A percentile compares a stretch with the other conserved stretches of the same genome.
These are phyloP conservation scores for Sinonovacula constricta DNA, from an alignment of 1,140 invertebrate genomes.

Conservation along the genomic window DNA sequence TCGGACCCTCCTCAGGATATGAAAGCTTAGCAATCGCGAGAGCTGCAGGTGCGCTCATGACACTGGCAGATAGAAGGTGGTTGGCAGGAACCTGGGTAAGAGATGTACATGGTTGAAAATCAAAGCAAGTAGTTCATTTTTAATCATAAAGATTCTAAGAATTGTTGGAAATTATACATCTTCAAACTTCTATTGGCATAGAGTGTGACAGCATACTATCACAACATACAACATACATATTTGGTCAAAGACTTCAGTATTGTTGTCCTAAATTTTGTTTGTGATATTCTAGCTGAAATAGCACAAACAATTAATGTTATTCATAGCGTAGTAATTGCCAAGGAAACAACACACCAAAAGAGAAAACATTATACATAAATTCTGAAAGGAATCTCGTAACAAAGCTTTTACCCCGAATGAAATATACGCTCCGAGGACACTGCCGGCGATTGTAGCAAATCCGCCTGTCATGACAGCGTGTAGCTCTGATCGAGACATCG, in stretches of 20 bases:
- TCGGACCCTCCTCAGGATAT: slow-evolving; percentile 94
- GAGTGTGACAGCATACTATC: too few relatives aligned
- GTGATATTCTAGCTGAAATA: too few relatives aligned
- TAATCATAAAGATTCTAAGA: not conserved
- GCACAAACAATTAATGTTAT: too few relatives aligned
- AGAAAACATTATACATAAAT: too few relatives aligned
- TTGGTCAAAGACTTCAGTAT: too few relatives aligned
- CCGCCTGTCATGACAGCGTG: slow-evolving; percentile 76
- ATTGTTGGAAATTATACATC: too few relatives aligned
- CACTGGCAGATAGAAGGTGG: slow-evolving; percentile 87
- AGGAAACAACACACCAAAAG: too few relatives aligned
- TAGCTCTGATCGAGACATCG: slow-evolving; percentile 76
- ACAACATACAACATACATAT: too few relatives aligned
- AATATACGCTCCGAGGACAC: slow-evolving; percentile 70
- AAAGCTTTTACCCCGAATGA: slow-evolving; percentile 71
- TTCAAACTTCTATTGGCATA: too few relatives aligned
- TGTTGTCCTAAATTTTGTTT: too few relatives aligned
- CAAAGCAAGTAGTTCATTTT: not conserved
- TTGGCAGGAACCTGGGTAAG: slow-evolving; percentile 72
- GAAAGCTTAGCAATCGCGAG: slow-evolving; percentile 92
- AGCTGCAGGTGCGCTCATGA: slow-evolving; percentile 96
- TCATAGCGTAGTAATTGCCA: too few relatives aligned
- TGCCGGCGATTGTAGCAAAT: slow-evolving; percentile 77
- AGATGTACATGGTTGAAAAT: not conserved
- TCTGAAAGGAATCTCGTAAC: too few relatives aligned